Percentiles rank a stretch among this genome's conserved stretches.
Conservation (phyloP, 2,113 vertebrate genomes). For the Hystrix cristata region DNA sequence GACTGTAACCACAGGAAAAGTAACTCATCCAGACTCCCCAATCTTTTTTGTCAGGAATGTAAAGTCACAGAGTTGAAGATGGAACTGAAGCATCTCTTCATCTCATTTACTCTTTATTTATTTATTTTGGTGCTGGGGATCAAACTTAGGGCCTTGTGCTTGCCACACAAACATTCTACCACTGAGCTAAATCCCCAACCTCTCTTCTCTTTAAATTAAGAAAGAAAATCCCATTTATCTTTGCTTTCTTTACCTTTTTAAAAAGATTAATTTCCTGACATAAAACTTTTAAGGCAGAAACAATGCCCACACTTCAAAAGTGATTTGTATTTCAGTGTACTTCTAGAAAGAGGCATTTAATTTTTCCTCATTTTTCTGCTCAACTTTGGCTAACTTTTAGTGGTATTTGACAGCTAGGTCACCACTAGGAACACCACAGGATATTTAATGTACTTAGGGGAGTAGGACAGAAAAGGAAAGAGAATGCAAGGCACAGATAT, state of each 20-base stretch:
- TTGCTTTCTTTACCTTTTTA: not conserved
- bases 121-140: too few species aligned
- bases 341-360: conserved; percentile 6
- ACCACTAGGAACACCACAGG: not conserved
- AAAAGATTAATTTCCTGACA: not conserved
- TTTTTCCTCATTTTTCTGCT: conserved; percentile 23
- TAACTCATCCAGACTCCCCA: not conserved
- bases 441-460: not conserved
- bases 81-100: not conserved
- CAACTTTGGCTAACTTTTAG: not conserved
- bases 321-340: not conserved
- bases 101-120: not conserved
- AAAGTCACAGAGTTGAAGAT: conserved; percentile 11
- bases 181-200: too few species aligned
- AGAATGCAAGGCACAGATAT: not conserved
- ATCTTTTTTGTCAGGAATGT: not conserved
- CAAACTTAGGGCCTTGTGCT: too few species aligned
- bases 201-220: not conserved
- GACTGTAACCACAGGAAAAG: not conserved
- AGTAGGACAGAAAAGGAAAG: not conserved
- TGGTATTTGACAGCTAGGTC: not conserved
- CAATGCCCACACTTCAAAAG: not conserved
- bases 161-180: too few species aligned
- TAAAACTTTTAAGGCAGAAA: not conserved
- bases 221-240: not conserved